Evolutionary conservation across 2,797 vertebrate genomes (phyloP), one percentile per base, ranked within the genome.

Genomic region (Cryptoblepharus egeriae): DNA sequence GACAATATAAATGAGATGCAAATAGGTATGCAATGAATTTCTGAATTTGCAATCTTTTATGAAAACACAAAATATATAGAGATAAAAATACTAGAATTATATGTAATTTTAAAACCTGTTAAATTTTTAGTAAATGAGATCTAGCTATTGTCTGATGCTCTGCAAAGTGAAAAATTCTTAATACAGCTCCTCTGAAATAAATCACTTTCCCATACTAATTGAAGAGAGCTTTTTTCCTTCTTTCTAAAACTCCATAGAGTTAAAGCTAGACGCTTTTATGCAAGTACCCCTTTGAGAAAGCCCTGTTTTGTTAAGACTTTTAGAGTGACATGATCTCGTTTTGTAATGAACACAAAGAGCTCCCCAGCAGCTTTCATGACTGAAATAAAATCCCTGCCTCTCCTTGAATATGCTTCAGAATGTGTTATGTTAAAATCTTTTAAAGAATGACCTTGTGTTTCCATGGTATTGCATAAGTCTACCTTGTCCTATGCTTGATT

Each of bases 361-460:
- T 87, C 82, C 72, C 55, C 78, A 39, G 77, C 84, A 85, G 86
- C 84, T 35, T 77, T 83, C 35, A 63, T 60, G 2, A 85, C 75
- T 87, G 81, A 77, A 90, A 69, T 83, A 75, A 83, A 89, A 90
- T 76, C 3, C 35, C 79, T 77, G 85, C 82, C 80, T 91, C 64
- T 80, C 42, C 63, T 77, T 88, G 84, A 84, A 20, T 85, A 84
- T 92, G 81, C 77, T 85, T 91, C 86, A 90, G 86, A 77, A 88
- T 86, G 81, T 75, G 81, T 92, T 85, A 90, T 90, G 91, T 87
- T 91, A 91, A 93, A 78, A 68, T 79, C 68, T 24, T 52, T 68
- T 49, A 75, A 90, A 45, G 69, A 91, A 90, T 88, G 86, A 68
- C 85, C 45, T 75, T 49, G 68, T 89, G 85, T 83, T 83, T 89